Evolutionary conservation across 2,113 vertebrate genomes (phyloP), one percentile per base, ranked within the genome.

Genomic region (Periophthalmus modestus): DNA sequence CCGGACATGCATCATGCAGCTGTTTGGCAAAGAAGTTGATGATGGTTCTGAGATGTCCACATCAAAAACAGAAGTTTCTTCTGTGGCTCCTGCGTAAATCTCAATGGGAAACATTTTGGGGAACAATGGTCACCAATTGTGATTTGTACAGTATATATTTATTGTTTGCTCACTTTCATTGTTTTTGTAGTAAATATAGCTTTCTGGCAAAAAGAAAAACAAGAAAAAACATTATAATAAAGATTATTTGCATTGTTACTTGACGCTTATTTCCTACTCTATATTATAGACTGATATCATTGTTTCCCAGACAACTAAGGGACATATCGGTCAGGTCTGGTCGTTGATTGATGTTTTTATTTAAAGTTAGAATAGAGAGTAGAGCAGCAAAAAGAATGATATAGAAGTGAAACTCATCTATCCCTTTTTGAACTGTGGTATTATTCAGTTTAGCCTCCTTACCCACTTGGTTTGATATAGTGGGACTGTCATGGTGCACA

Each of bases 11-110:
- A 96, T 96, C 84, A 83, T 95, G 91, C 94, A 96, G 81, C 94
- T 96, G 55, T 96, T 96, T 87, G 96, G 96, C 36, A 96, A 95
- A 91, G 89, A 94, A 81, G 95, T 89, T 58, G 95, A 96, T 4
- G 96, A 96, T 73, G 91, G 90, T 46, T 96, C 95, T 59, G 95
- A 96, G 84, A 83, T 95, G 47, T 96, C 95, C 54, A 90, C 93
- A 71, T 96, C 95, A 78, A 95, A 91, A 81, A 96, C 95, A 65
- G 96, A 97, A 74, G 95, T 95, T 16, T 95, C 95, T 59, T 95
- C 96, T 0, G 95, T 97, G 81, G 90, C 95, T 57, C 95, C 96
- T 66, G 93, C 95, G 67, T 96, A 93, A 95, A 78, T 24, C 12
- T 74, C 5, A 16, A 65, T 55, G 21, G 70, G 66, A 59, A 28